Evolutionary conservation across 2,113 vertebrate genomes (phyloP).

Genomic region (Anoplopoma fimbria): DNA sequence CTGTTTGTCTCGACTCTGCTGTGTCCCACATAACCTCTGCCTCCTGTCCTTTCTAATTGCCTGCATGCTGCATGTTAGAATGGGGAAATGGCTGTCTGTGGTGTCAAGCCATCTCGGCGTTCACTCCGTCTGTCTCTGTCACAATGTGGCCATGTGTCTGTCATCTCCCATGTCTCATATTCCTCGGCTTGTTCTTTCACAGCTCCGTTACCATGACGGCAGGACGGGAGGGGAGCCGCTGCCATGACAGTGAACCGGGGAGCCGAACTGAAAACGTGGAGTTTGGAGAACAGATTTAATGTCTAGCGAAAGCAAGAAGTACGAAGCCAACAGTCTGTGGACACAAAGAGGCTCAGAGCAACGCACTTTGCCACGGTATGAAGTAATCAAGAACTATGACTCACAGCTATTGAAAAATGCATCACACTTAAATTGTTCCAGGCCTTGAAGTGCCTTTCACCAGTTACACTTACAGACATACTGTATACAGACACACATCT

Average conservation of each 20-base stretch:
- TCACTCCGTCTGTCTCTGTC: slow-evolving; percentile 75
- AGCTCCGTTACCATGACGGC: slow-evolving; percentile 83
- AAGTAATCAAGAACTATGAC: slow-evolving; percentile 51
- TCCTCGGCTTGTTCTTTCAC: slow-evolving; percentile 77
- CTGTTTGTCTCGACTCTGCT: slow-evolving; percentile 32
- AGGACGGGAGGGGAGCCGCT: slow-evolving; percentile 58
- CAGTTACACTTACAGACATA: slow-evolving; percentile 26
- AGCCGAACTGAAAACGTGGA: slow-evolving; percentile 63
- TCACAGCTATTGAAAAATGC: slow-evolving; percentile 67
- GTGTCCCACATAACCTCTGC: slow-evolving; percentile 63
- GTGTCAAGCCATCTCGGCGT: slow-evolving; percentile 71
- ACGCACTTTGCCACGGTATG: slow-evolving; percentile 43
- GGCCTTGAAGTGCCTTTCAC: slow-evolving; percentile 35
- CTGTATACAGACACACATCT: slow-evolving; percentile 17
- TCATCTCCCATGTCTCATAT: slow-evolving; percentile 71
- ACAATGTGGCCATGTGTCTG: slow-evolving; percentile 81
- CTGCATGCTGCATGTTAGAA: slow-evolving; percentile 55
- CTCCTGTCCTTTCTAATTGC: slow-evolving; percentile 59
- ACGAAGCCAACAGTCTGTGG: slow-evolving; percentile 41
- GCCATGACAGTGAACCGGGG: slow-evolving; percentile 54
- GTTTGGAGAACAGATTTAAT: slow-evolving; percentile 69
- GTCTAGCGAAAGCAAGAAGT: slow-evolving; percentile 61
- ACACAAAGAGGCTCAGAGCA: slow-evolving; percentile 46
- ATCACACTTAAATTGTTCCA: slow-evolving; percentile 57
- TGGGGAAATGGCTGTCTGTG: slow-evolving; percentile 66